These are phyloP conservation scores for Penaeus monodon DNA, from an alignment of 2,888 invertebrate genomes.

Conservation along the genomic window DNA sequence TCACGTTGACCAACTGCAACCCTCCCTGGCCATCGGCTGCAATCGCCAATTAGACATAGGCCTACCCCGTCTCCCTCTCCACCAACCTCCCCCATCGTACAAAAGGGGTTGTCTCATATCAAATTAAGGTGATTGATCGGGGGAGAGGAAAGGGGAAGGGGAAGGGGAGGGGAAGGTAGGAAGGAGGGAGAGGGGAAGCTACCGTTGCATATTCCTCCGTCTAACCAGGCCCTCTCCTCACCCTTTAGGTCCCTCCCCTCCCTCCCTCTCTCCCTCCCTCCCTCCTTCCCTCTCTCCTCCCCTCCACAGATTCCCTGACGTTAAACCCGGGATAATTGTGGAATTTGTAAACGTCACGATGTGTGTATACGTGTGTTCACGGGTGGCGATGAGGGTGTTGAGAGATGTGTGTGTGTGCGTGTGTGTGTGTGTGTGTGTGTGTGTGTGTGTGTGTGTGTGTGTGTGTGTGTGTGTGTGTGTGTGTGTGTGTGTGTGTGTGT, in stretches of 20 bases:
- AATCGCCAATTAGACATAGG: no score
- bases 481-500: slow-evolving; percentile 7
- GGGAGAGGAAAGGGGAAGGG: background rate
- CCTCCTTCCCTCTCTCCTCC: background rate
- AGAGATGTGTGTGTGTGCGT: background rate
- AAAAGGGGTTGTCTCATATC: slow-evolving; percentile 12
- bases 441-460: slow-evolving; percentile 16
- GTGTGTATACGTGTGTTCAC: no score
- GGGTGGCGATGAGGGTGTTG: background rate
- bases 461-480: slow-evolving; percentile 16
- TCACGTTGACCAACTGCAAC: no score
- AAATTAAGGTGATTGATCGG: slow-evolving; percentile 21
- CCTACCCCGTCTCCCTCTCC: no score
- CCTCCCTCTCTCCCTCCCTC: background rate
- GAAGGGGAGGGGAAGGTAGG: background rate
- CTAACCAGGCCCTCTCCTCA: background rate
- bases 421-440: background rate
- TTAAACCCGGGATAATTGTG: no score
- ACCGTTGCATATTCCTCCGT: slow-evolving; percentile 1
- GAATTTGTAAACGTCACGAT: no score
- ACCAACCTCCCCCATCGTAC: background rate
- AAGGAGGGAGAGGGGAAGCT: background rate
- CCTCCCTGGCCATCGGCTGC: no score
- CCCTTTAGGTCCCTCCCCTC: background rate
- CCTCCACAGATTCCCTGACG: background rate